Evolutionary conservation across 2,888 invertebrate genomes (phyloP), one percentile per base, ranked within the genome.

Genomic region (Papilio elwesi): DNA sequence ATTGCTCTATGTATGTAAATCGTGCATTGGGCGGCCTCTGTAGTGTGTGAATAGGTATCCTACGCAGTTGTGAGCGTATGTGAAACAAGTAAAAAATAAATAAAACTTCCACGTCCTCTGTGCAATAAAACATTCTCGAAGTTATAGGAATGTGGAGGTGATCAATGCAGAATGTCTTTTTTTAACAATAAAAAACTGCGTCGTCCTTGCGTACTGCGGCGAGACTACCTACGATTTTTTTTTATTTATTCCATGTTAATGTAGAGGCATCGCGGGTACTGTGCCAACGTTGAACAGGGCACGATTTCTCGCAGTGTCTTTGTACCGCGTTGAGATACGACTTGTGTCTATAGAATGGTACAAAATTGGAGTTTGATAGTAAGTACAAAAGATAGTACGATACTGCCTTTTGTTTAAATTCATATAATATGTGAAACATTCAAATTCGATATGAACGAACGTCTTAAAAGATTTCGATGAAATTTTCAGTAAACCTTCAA

Each of bases 101-200:
- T 49, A 66, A 53, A 55, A 12, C 43, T 7, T 48, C 13, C 43
- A 59, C 69, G 15, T 57, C n/a, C 47, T 49, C 43, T 51, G 15
- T 52, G 38, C 16, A 38, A 66, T 51, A 51, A 71, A 59, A 52
- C 71, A 71, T 66, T 71, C 52, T 11, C 51, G 15, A 12, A 15
- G 63, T 26, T 13, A 52, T 15, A 49, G 26, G 71, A 71, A 71
- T 70, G 70, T 70, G 53, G 26, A 47, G 63, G 63, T 43, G 55
- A 53, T 3, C 15, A 6, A 55, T 70, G 13, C 13, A 13, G 13
- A 66, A 51, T n/a, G 5, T 26, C 16, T 66, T 48, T 43, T 67
- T 63, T 63, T 62, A 62, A 36, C 68, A 11, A 63, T 63, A 69
- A 13, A 43, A 53, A 53, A 67, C 36, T 47, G 63, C 63, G 26